Evolutionary conservation across 2,888 invertebrate genomes (phyloP).

Genomic region (Laspeyria flexula): DNA sequence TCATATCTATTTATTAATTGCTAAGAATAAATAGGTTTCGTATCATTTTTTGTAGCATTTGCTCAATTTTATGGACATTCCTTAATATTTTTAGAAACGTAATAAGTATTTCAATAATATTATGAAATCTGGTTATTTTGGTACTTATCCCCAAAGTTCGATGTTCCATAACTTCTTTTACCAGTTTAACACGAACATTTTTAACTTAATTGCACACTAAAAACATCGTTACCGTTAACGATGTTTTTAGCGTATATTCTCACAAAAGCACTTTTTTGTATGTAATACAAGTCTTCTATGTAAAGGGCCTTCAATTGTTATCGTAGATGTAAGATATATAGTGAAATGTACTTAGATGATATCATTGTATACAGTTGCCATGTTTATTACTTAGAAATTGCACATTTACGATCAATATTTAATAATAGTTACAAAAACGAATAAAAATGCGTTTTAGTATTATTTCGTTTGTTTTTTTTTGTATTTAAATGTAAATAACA

Average conservation of each 20-base stretch:
- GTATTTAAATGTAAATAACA: conserved; percentile 48
- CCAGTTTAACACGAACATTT: not conserved
- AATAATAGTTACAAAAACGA: conserved; percentile 53
- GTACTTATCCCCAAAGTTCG: not conserved
- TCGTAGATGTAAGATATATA: conserved; percentile 51
- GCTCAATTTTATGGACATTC: conserved; percentile 72
- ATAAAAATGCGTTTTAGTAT: conserved; percentile 82
- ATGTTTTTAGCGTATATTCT: conserved; percentile 12
- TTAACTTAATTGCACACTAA: too few species aligned
- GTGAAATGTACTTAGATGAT: conserved; percentile 53
- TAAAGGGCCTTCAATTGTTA: conserved; percentile 70
- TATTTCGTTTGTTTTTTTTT: conserved; percentile 67
- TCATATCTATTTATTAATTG: conserved; percentile 32
- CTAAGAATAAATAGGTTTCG: conserved; percentile 28
- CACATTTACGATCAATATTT: conserved; percentile 43
- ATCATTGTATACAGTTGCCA: conserved; percentile 67
- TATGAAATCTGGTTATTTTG: not conserved
- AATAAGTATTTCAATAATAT: conserved; percentile 18
- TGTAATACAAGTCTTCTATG: conserved; percentile 54
- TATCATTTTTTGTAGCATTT: conserved; percentile 48
- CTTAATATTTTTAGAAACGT: conserved; percentile 39
- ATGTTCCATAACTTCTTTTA: too few species aligned
- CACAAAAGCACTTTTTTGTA: conserved; percentile 25
- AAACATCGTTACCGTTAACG: too few species aligned
- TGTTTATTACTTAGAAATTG: conserved; percentile 62